Conservation (phyloP, 2,888 invertebrate species). For the Lithophane socia region DNA sequence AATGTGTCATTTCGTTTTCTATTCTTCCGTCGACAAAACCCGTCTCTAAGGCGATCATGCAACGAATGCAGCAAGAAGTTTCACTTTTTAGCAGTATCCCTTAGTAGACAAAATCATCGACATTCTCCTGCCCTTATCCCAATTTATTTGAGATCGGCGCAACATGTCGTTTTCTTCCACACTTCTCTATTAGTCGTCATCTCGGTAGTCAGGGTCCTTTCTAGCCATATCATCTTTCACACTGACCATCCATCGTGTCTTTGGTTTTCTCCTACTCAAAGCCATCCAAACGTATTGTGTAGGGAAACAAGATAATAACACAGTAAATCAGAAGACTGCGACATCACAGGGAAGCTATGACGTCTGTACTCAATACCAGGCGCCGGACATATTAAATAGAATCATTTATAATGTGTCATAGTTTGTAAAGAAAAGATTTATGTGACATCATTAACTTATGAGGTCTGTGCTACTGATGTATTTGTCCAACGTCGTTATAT, state of each 20-base stretch:
- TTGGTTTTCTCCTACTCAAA: neutral
- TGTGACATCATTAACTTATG: slow-evolving; percentile 18
- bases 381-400: slow-evolving; percentile 20
- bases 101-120: neutral
- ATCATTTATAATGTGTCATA: slow-evolving; percentile 41
- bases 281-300: neutral
- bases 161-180: too few relatives aligned
- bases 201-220: neutral
- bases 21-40: too few relatives aligned
- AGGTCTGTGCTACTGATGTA: slow-evolving; percentile 23
- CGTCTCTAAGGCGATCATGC: too few relatives aligned
- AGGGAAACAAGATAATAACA: neutral
- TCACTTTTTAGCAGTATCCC: neutral
- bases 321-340: neutral
- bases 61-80: neutral
- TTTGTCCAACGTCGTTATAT: slow-evolving; percentile 32
- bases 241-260: neutral
- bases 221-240: neutral
- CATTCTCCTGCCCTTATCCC: too few relatives aligned
- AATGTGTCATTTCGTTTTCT: too few relatives aligned
- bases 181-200: too few relatives aligned
- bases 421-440: slow-evolving; percentile 53
- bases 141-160: too few relatives aligned
- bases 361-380: slow-evolving; percentile 12
- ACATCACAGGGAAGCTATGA: neutral